Evolutionary conservation across 2,888 invertebrate species (phyloP), one percentile per base, ranked within the genome.

Genomic region (Acrocyrtus sp.): DNA sequence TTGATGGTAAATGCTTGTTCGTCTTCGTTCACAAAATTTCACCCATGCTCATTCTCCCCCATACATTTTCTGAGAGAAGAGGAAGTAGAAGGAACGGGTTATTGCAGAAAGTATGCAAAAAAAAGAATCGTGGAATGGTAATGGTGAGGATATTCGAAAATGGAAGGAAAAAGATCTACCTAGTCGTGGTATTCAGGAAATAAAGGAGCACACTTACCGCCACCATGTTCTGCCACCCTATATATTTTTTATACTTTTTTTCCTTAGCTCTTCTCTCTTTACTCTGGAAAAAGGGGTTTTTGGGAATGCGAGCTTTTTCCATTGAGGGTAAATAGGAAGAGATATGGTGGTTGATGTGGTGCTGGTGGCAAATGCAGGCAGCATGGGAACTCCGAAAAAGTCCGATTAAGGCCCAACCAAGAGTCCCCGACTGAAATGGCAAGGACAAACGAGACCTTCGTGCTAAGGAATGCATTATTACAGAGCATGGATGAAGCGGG

Each of bases 321-420:
- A n/a, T 17, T 47, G 39, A 24, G 56, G 50, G 43, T 17, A 43
- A 22, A 65, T 47, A 47, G 48, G 47, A 47, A 41, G 43, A 41
- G 50, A 27, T 53, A 53, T 61, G 54, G 26, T 47, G 29, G n/a
- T n/a, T n/a, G n/a, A n/a, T n/a, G n/a, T n/a, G n/a, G n/a, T n/a
- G n/a, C n/a, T n/a, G n/a, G 51, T 56, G 45, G 47, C 19, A 53
- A 41, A 50, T 34, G 50, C 50, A 62, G 50, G 67, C 61, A 61
- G 69, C 69, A 61, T 69, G 69, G 56, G 62, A 65, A 61, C 51
- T 8, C 69, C 69, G 69, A 69, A 69, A 61, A 62, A 62, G 69
- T 69, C 69, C 69, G 69, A 69, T 56, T 19, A 69, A 69, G 69
- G 62, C 62, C 61, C 57, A 69, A 56, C 56, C 69, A 69, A 26